Evolutionary conservation across 2,113 vertebrate genomes (phyloP).

Genomic region (Sorex araneus): DNA sequence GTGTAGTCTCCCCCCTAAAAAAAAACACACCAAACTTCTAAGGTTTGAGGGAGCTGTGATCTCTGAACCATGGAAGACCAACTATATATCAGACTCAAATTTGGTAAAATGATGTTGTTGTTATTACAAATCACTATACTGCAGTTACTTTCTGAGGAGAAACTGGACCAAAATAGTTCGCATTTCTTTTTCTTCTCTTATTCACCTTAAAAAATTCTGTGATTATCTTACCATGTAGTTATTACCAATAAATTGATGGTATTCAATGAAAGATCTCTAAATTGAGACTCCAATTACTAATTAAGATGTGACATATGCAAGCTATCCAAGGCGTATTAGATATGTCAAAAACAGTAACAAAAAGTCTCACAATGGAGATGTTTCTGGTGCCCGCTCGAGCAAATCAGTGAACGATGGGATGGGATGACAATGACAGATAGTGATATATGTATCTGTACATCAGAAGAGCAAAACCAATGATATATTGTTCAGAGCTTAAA

Average conservation of each 20-base stretch:
- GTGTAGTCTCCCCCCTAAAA: no score
- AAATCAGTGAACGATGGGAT: no score
- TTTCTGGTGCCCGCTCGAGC: no score
- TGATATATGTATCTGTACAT: neutral
- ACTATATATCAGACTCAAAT: neutral
- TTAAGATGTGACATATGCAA: neutral
- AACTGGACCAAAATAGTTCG: neutral
- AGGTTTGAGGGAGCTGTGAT: neutral
- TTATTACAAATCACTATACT: neutral
- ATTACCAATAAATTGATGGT: slow-evolving; percentile 10
- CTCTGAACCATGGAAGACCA: neutral
- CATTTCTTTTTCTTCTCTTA: slow-evolving; percentile 4
- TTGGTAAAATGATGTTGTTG: neutral
- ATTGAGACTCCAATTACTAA: slow-evolving; percentile 24
- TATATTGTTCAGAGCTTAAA: neutral
- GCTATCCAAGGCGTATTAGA: no score
- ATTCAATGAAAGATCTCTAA: no score
- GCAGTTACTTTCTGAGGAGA: slow-evolving; percentile 20
- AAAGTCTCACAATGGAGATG: no score
- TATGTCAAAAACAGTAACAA: no score
- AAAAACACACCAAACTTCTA: neutral
- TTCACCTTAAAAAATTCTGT: slow-evolving; percentile 26
- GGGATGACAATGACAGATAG: no score
- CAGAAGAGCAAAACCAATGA: slow-evolving; percentile 48
- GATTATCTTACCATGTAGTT: neutral